Base-by-base conservation (phyloP, 2,888 invertebrate species). In the Drosophila austrosaltans region DNA sequence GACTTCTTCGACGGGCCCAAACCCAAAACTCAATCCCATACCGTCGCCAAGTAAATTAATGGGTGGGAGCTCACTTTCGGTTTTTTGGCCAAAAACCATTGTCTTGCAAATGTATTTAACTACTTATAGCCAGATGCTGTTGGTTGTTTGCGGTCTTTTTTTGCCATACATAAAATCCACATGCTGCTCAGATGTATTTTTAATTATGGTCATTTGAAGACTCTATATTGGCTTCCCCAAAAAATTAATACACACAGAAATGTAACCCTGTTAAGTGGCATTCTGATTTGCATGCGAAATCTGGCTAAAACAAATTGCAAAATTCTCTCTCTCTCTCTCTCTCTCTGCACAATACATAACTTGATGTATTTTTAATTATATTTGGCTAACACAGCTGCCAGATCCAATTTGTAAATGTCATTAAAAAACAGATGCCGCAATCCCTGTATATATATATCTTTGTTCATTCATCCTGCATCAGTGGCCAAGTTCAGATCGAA, bases 101-200 rank as follows among this genome's bases (percentile, higher is more conserved):
- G 72, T 82, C 74, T 62, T 30, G 12, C 22, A 20, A 42, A 42
- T 30, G 16, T 48, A 44, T 22, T 57, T 57, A 32, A 36, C 57
- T 22, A 40, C 40, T 70, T 69, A 36, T 36, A 36, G 48, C 53
- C 71, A 72, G 71, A 53, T 72, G 68, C 53, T 56, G 67, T 12
- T 25, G 44, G 16, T 48, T 20, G 7, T 2, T 20, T 39, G 12
- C n/a, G 12, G 40, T 36, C 40, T 40, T 12, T 16, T 68, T 16
- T 16, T 42, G 42, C 74, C 67, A 63, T 56, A 64, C 67, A 78
- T 82, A 69, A 76, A 85, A 77, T 54, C 77, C 88, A 79, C 72
- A 79, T 74, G 88, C 67, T 75, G 67, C 75, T 67, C 36, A 87
- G 88, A 85, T 85, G 86, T 79, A 82, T 77, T 88, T 85, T 88